Conservation (phyloP, 2,888 invertebrate species). For the Zaprionus obscuricornis region DNA sequence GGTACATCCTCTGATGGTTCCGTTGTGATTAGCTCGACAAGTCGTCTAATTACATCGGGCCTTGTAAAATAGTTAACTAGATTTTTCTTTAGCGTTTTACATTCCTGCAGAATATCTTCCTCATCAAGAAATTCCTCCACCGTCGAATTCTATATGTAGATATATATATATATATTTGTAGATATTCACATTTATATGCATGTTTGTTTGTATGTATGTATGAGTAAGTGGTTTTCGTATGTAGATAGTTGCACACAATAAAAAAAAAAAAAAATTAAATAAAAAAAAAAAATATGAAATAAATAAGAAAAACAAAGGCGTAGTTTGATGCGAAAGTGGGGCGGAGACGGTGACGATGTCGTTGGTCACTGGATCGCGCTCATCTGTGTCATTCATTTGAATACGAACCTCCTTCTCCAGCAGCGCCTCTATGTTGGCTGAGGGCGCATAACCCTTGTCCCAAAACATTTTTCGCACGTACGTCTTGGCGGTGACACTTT, state of each 20-base stretch:
- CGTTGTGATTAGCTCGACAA: conserved; percentile 93
- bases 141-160: conserved; percentile 92
- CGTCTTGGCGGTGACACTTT: conserved; percentile 76
- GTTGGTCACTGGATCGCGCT: conserved; percentile 13
- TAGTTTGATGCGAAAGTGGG: no score
- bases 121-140: conserved; percentile 95
- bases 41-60: conserved; percentile 92
- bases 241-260: not conserved
- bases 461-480: conserved; percentile 83
- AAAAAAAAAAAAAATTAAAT: no score
- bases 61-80: conserved; percentile 94
- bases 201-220: not conserved
- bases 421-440: conserved; percentile 83
- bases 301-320: no score
- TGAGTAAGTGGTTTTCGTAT: not conserved
- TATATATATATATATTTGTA: not conserved
- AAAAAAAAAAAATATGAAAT: no score
- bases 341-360: no score
- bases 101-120: conserved; percentile 97
- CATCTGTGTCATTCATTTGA: not conserved
- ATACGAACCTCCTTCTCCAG: conserved; percentile 82
- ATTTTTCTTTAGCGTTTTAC: conserved; percentile 95
- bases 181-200: not conserved
- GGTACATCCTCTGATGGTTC: conserved; percentile 93
- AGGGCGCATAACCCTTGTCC: conserved; percentile 83